These are phyloP conservation scores for Poliocrania exsul DNA, from an alignment of 2,797 vertebrate genomes.

Conservation along the genomic window DNA sequence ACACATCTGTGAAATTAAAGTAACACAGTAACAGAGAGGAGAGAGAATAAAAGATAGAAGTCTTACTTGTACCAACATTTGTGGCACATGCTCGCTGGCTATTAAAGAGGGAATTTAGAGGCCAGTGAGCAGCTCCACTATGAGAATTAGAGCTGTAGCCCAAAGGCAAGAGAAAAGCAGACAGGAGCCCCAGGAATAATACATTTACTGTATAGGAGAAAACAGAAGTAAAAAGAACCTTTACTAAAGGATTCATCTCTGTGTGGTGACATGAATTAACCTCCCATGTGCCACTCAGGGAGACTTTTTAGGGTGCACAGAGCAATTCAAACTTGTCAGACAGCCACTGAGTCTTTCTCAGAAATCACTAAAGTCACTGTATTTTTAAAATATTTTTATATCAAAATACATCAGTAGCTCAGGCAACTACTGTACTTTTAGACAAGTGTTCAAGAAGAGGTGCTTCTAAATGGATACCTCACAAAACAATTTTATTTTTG, in stretches of 20 bases:
- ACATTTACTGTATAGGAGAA: background rate
- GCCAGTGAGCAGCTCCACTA: background rate
- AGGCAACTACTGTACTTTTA: background rate
- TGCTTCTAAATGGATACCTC: background rate
- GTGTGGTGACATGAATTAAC: slow-evolving; percentile 7
- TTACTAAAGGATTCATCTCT: slow-evolving; percentile 1
- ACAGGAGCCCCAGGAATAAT: background rate
- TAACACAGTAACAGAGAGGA: background rate
- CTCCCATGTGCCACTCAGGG: background rate
- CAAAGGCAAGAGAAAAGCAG: background rate
- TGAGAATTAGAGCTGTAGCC: background rate
- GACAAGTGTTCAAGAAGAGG: background rate
- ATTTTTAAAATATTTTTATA: background rate
- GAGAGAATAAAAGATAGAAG: background rate
- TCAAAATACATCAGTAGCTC: background rate
- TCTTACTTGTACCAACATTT: background rate
- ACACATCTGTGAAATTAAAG: background rate
- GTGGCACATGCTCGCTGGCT: background rate
- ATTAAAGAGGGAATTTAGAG: background rate
- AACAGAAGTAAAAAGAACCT: background rate
- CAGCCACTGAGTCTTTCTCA: background rate
- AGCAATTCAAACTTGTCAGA: background rate
- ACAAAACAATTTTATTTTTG: background rate
- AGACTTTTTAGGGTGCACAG: background rate
- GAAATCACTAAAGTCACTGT: background rate